These are phyloP conservation scores for Cephus pygmeus DNA, from an alignment of 2,888 invertebrate species.

Conservation along the genomic window DNA sequence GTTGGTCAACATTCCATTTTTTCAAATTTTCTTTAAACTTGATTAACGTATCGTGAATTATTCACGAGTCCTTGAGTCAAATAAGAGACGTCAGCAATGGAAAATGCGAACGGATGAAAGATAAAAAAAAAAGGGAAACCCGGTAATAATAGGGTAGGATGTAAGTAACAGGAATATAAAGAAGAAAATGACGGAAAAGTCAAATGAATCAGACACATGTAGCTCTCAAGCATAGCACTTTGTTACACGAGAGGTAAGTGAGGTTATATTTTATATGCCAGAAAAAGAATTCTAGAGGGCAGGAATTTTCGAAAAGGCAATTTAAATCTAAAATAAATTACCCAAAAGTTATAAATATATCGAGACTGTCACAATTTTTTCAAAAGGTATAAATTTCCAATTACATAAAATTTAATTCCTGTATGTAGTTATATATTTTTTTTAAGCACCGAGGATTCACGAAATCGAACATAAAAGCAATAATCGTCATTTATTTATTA, in stretches of 20 bases:
- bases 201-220: background rate
- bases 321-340: constrained; percentile 19
- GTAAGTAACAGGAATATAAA: background rate
- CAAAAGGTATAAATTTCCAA: too few species aligned
- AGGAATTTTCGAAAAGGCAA: background rate
- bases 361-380: background rate
- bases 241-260: too few species aligned
- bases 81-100: background rate
- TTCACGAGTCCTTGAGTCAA: background rate
- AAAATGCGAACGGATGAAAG: background rate
- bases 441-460: background rate
- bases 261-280: too few species aligned
- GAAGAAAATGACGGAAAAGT: background rate
- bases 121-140: background rate
- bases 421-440: background rate
- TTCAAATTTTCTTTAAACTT: background rate
- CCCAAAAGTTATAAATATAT: background rate
- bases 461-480: background rate
- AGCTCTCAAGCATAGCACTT: background rate
- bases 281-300: too few species aligned
- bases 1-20: background rate
- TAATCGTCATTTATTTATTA: background rate
- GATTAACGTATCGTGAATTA: background rate
- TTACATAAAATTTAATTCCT: background rate
- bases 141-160: background rate